Evolutionary conservation across 92 coral and sea anemone species (phyloP), one percentile per base, ranked within the genome.

Genomic region (Epizoanthus stellaris): DNA sequence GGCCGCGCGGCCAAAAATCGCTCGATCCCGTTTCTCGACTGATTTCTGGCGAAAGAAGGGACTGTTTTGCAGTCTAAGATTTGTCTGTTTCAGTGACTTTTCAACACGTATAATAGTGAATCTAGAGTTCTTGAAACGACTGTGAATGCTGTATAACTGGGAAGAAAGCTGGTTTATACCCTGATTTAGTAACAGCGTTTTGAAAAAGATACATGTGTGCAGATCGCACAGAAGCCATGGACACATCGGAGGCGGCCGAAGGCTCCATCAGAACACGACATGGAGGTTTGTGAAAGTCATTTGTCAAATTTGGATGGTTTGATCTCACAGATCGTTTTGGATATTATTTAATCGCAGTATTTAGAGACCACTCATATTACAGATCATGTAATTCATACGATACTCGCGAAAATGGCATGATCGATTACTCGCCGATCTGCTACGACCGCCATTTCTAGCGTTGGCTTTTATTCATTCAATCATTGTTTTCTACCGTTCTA

Each of bases 211-310:
- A n/a, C n/a, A n/a, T 79, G 72, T 20, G 30, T 70, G 59, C 36
- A 43, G 83, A 79, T 79, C 59, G 70, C 38, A 20, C 83, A 63
- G 83, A 79, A 20, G 16, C 43, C 47, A 79, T 63, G 72, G 73
- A 79, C 19, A 63, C 83, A n/a, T 42, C 71, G 59, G 83, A 79
- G 53, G 15, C 39, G 72, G 40, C 25, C 42, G 83, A 63, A 79
- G 72, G 59, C 6, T 42, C 70, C 23, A 47, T 20, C 25, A 43
- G 69, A 61, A 77, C 70, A 39, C 82, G 69, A 56, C 52, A 68
- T 16, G 66, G 87, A 59, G 77, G 87, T 70, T 39, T 14, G 67
- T 83, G 12, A 60, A 59, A 57, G 23, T 39, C 1, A 13, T 43
- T 3, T 30, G 5, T 21, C 21, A 10, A 15, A 21, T 73, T 57